Percentiles rank a stretch among this genome's conserved stretches.
Conservation (phyloP, 2,888 invertebrate genomes). For the Scaptomyza flava region DNA sequence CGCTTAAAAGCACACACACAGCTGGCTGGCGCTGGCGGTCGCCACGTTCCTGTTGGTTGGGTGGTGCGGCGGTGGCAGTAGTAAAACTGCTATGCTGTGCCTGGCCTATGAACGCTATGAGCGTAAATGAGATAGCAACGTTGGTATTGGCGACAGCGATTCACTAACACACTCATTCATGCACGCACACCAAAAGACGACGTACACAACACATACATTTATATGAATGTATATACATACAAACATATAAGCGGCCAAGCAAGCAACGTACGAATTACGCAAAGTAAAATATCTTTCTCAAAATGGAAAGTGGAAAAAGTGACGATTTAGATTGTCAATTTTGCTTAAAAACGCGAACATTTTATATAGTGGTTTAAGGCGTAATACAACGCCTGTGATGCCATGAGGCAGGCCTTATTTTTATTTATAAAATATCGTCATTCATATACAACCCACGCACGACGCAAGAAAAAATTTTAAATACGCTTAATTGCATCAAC, state of each 20-base stretch:
- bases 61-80: conserved; percentile 53
- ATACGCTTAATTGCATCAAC: conserved; percentile 32
- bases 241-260: conserved; percentile 53
- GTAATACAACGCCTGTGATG: conserved; percentile 15
- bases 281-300: conserved; percentile 80
- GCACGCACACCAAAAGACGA: conserved; percentile 41
- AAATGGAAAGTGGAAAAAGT: conserved; percentile 80
- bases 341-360: conserved; percentile 35
- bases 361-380: conserved; percentile 8
- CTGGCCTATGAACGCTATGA: conserved; percentile 49
- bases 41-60: conserved; percentile 55
- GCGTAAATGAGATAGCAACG: conserved; percentile 63
- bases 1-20: conserved; percentile 67
- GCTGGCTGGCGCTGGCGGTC: conserved; percentile 55
- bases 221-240: conserved; percentile 18
- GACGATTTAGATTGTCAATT: conserved; percentile 52
- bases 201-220: conserved; percentile 42
- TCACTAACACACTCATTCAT: conserved; percentile 43
- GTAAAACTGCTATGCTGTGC: conserved; percentile 61
- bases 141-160: conserved; percentile 69
- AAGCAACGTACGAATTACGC: conserved; percentile 81
- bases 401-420: conserved; percentile 25
- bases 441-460: conserved; percentile 45
- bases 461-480: conserved; percentile 37
- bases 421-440: conserved; percentile 57